These are phyloP conservation scores for Cryptomyrus ogoouensis DNA, from an alignment of 2,113 vertebrate genomes.

Conservation along the genomic window DNA sequence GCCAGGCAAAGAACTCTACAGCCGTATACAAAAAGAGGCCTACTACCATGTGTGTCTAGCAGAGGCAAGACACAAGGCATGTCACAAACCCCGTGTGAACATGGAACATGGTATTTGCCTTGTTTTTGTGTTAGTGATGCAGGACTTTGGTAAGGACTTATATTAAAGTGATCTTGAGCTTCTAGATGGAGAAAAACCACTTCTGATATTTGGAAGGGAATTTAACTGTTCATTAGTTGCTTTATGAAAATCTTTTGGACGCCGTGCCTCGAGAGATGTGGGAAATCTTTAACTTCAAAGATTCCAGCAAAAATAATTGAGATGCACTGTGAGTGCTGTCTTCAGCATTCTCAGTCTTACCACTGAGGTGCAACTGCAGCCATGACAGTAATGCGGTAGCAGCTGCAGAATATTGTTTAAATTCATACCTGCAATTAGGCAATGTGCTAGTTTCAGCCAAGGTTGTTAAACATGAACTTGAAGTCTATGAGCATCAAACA, in stretches of 20 bases:
- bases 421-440: background rate
- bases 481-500: background rate
- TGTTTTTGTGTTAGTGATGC: background rate
- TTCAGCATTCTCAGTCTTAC: background rate
- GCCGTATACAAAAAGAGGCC: background rate
- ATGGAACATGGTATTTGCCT: background rate
- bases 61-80: too few species aligned
- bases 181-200: constrained; percentile 19
- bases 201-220: constrained; percentile 22
- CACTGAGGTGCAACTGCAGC: background rate
- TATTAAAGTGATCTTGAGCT: background rate
- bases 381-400: background rate
- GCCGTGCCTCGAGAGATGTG: background rate
- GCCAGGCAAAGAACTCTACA: background rate
- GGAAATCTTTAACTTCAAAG: background rate
- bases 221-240: constrained; percentile 10
- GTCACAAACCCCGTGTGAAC: too few species aligned
- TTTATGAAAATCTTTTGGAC: background rate
- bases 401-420: background rate
- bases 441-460: background rate
- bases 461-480: background rate
- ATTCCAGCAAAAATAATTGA: background rate
- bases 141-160: background rate
- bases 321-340: background rate
- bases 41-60: background rate